phyloP scores from a whole-genome alignment of 2,888 invertebrate genomes.

The Xestia sexstrigata region DNA sequence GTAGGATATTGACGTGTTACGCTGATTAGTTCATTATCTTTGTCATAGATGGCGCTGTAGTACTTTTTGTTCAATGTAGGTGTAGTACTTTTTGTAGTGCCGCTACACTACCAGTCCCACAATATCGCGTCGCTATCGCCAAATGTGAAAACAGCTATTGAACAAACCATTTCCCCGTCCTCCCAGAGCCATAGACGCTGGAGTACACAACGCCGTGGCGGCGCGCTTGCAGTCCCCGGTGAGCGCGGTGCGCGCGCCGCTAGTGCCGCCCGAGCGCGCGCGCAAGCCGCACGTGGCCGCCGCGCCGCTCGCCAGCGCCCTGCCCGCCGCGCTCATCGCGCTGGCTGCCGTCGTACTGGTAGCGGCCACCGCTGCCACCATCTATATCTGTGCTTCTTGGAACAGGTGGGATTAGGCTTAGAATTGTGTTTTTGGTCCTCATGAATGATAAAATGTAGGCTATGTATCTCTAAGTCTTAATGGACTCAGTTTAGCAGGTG shows the following conservation, averaged over 20 bases:
- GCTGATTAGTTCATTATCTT: too few relatives aligned
- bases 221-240: slow-evolving; percentile 88
- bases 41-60: too few relatives aligned
- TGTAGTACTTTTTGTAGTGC: too few relatives aligned
- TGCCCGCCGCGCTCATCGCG: slow-evolving; percentile 97
- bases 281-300: slow-evolving; percentile 78
- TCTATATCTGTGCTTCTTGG: slow-evolving; percentile 98
- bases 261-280: slow-evolving; percentile 69
- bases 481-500: neutral
- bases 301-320: slow-evolving; percentile 91
- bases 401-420: slow-evolving; percentile 92
- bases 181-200: slow-evolving; percentile 78
- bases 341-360: slow-evolving; percentile 97
- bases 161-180: neutral
- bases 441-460: neutral
- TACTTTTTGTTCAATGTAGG: too few relatives aligned
- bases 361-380: slow-evolving; percentile 96
- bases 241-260: slow-evolving; percentile 91
- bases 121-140: too few relatives aligned
- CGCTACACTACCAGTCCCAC: too few relatives aligned
- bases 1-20: too few relatives aligned
- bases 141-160: neutral
- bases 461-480: neutral
- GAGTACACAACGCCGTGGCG: slow-evolving; percentile 75
- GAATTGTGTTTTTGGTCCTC: neutral